A percentile compares a stretch with the other conserved stretches of the same genome.
phyloP scores from a whole-genome alignment of 1,140 invertebrate genomes.

The Formica exsecta region DNA sequence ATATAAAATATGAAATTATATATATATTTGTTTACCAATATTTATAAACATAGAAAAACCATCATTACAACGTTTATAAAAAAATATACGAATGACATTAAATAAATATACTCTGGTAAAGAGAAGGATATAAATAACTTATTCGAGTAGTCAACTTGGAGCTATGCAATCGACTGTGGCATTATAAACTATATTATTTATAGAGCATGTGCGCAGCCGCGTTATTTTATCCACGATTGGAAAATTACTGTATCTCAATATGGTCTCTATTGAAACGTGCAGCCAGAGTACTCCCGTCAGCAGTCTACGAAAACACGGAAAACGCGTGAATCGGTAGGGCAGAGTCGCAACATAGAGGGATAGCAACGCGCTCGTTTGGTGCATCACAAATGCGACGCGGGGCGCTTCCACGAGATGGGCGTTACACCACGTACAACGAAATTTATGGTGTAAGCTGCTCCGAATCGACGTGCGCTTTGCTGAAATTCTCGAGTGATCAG shows the following conservation, averaged over 20 bases:
- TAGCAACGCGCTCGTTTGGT: slow-evolving; percentile 51
- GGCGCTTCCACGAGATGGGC: slow-evolving; percentile 60
- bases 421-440: slow-evolving; percentile 73
- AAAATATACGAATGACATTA: background rate
- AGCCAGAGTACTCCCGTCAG: background rate
- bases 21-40: background rate
- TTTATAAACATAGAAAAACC: background rate
- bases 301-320: slow-evolving; percentile 49
- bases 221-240: background rate
- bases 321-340: slow-evolving; percentile 50
- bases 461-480: slow-evolving; percentile 77
- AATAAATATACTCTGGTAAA: background rate
- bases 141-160: background rate
- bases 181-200: slow-evolving; percentile 1
- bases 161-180: background rate
- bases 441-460: slow-evolving; percentile 78
- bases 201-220: no score
- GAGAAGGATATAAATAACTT: background rate
- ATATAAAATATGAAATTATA: slow-evolving; percentile 4
- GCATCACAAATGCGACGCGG: slow-evolving; percentile 70
- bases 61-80: background rate
- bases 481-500: slow-evolving; percentile 78
- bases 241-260: slow-evolving; percentile 35
- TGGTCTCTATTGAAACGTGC: background rate
- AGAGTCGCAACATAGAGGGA: slow-evolving; percentile 37